Evolutionary conservation across 2,113 vertebrate genomes (phyloP).

Genomic region (Indicator indicator): DNA sequence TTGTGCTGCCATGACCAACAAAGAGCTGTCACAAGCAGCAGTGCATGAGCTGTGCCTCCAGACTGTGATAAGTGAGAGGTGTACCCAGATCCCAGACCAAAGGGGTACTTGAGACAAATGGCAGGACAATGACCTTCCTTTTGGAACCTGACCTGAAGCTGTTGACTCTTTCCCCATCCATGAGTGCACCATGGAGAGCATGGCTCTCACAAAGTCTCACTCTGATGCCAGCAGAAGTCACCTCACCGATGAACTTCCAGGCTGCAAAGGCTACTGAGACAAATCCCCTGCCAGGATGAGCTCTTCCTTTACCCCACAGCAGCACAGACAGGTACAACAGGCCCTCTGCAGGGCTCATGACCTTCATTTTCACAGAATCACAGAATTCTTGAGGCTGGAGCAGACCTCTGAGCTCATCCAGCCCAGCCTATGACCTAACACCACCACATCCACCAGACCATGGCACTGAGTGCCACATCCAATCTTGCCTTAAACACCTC

Average conservation of each 20-base stretch:
- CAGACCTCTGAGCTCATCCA: no score
- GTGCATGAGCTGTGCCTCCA: background rate
- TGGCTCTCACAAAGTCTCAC: background rate
- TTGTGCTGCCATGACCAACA: background rate
- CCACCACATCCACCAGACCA: no score
- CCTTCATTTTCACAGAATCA: background rate
- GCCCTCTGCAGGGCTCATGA: background rate
- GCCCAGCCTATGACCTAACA: no score
- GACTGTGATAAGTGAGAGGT: background rate
- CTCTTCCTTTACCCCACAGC: background rate
- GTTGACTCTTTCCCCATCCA: background rate
- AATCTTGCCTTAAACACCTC: no score
- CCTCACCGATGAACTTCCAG: background rate
- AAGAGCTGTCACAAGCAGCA: background rate
- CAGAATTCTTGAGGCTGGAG: no score
- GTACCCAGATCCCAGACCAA: background rate
- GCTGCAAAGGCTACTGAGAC: background rate
- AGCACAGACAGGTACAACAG: background rate
- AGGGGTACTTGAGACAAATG: background rate
- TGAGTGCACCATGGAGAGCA: background rate
- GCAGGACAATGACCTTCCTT: background rate
- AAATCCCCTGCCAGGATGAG: background rate
- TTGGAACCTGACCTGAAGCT: background rate
- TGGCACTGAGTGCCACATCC: no score
- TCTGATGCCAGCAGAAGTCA: background rate